Evolutionary conservation across 2,113 vertebrate species (phyloP).

Genomic region (Alectura lathami): DNA sequence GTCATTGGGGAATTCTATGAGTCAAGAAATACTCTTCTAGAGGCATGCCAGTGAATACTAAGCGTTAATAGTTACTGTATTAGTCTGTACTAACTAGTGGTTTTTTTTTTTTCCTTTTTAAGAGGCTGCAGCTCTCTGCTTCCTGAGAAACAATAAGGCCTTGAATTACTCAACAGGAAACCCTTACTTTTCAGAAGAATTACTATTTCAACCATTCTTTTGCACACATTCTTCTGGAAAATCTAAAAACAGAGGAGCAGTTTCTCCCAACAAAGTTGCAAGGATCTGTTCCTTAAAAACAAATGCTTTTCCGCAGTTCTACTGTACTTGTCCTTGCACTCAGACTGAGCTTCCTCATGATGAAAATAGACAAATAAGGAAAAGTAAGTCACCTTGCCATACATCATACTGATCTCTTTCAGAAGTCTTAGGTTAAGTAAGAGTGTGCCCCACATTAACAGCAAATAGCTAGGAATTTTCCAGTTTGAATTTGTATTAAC

Average conservation of each 20-base stretch:
- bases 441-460: not conserved
- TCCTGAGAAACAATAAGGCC: not conserved
- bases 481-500: not conserved
- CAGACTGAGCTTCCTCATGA: not conserved
- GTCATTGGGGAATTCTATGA: not conserved
- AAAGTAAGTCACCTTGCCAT: not conserved
- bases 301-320: not conserved
- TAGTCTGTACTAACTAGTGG: not conserved
- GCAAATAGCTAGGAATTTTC: not conserved
- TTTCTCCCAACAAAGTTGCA: not conserved
- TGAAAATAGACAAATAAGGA: not conserved
- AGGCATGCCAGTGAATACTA: not conserved
- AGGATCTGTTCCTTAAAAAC: not conserved
- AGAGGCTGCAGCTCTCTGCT: not conserved
- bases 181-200: not conserved
- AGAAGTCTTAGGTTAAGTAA: not conserved
- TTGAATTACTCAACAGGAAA: constrained; percentile 24
- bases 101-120: not conserved
- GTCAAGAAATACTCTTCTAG: not conserved
- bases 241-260: not conserved
- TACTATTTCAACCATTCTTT: not conserved
- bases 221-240: not conserved
- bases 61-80: not conserved
- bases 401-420: not conserved
- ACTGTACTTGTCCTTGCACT: not conserved